Percentiles rank a stretch among this genome's conserved stretches.
Evolutionary conservation across 2,888 invertebrate species (phyloP).

Genomic region (Deilephila elpenor): DNA sequence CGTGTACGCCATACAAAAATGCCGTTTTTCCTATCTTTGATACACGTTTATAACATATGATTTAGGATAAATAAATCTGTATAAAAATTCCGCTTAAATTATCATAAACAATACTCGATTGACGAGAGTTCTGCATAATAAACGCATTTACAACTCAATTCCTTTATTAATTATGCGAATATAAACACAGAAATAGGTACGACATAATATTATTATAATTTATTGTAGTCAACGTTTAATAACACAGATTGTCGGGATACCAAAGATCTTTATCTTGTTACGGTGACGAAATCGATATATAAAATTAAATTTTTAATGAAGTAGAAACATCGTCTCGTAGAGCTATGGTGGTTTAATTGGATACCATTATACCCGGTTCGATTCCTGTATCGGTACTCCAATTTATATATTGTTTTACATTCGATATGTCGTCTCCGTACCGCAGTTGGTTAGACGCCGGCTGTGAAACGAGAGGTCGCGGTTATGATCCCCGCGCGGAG

Average conservation of each 20-base stretch:
- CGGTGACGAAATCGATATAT: slow-evolving; percentile 3
- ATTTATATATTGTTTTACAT: too few species aligned
- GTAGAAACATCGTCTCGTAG: not conserved
- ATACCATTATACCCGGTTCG: too few species aligned
- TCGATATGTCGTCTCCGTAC: too few species aligned
- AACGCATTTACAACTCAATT: slow-evolving; percentile 32
- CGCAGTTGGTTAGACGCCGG: too few species aligned
- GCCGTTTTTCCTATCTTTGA: not conserved
- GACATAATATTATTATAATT: slow-evolving; percentile 9
- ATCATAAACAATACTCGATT: not conserved
- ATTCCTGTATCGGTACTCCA: too few species aligned
- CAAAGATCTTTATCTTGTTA: slow-evolving; percentile 2
- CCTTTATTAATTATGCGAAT: slow-evolving; percentile 39
- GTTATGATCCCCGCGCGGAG: too few species aligned
- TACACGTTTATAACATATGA: not conserved
- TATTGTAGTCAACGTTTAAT: not conserved
- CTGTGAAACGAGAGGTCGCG: too few species aligned
- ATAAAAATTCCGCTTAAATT: not conserved
- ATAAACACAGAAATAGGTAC: slow-evolving; percentile 1
- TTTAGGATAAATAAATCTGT: not conserved
- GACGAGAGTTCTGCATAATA: slow-evolving; percentile 3
- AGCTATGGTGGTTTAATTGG: too few species aligned
- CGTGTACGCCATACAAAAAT: not conserved
- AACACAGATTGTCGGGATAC: not conserved
- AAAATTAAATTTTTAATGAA: not conserved